phyloP scores from a whole-genome alignment of 2,797 vertebrate species.

The Hemibagrus guttatus region DNA sequence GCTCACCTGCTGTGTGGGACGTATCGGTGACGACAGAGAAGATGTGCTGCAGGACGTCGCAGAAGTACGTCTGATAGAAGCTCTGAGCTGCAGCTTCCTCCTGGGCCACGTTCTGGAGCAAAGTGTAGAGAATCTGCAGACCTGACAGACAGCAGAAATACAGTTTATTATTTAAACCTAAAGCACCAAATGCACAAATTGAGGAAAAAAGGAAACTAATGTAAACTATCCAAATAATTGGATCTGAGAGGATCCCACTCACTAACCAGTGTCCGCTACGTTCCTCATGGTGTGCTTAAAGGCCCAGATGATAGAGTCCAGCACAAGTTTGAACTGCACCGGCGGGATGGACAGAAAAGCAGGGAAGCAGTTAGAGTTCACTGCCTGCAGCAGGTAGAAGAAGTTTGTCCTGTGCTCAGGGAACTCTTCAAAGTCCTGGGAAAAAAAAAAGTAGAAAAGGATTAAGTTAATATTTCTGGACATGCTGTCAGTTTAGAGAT shows the following conservation, averaged over 20 bases:
- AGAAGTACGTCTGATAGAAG: conserved; percentile 90
- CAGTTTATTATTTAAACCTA: background rate
- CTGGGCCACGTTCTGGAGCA: conserved; percentile 88
- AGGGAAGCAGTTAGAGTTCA: conserved; percentile 98
- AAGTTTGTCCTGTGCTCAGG: conserved; percentile 98
- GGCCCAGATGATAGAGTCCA: conserved; percentile 99
- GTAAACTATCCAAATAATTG: background rate
- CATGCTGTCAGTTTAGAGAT: no score
- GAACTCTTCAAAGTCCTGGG: conserved; percentile 96
- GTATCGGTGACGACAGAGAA: conserved; percentile 91
- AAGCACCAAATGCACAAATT: background rate
- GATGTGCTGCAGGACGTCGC: conserved; percentile 89
- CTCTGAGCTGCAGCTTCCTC: conserved; percentile 90
- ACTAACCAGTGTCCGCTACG: conserved; percentile 95
- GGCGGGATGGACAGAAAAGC: conserved; percentile 97
- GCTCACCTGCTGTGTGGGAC: conserved; percentile 86
- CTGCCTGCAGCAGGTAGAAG: conserved; percentile 96
- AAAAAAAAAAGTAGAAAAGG: background rate
- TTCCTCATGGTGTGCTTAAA: conserved; percentile 99
- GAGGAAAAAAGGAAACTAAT: background rate
- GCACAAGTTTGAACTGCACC: conserved; percentile 96
- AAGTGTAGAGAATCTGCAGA: conserved; percentile 86
- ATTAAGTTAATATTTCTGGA: background rate
- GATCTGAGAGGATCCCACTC: background rate
- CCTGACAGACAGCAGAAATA: conserved; percentile 64